phyloP scores from a whole-genome alignment of 2,797 vertebrate genomes.

The Aulostomus chinensis region DNA sequence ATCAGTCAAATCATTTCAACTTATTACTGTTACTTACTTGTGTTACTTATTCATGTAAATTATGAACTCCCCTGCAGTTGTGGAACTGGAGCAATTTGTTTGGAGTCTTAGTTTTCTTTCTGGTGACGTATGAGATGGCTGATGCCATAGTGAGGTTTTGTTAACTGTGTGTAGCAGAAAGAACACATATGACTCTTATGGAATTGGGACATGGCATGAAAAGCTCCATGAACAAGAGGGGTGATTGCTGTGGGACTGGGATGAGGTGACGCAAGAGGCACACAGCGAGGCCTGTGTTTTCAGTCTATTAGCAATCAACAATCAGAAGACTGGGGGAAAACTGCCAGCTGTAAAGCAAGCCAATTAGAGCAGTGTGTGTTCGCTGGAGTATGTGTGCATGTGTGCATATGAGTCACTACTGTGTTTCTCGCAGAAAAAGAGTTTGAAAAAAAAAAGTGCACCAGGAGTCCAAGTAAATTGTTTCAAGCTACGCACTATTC shows the following conservation, averaged over 20 bases:
- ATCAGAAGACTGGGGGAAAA: constrained; percentile 9
- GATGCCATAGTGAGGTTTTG: neutral
- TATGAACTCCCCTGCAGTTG: too few species aligned
- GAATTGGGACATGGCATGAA: constrained; percentile 19
- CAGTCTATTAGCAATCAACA: constrained; percentile 45
- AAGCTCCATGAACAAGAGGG: constrained; percentile 17
- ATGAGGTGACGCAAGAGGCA: constrained; percentile 56
- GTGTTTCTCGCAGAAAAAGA: neutral
- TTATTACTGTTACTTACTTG: too few species aligned
- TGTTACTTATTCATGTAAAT: too few species aligned
- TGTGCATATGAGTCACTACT: constrained; percentile 4
- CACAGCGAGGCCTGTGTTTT: constrained; percentile 43
- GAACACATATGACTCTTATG: constrained; percentile 10
- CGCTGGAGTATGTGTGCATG: neutral
- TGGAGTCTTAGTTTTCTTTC: too few species aligned
- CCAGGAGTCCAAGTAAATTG: too few species aligned
- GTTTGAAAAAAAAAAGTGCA: neutral
- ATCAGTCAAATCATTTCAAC: too few species aligned
- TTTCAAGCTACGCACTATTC: too few species aligned
- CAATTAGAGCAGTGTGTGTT: constrained; percentile 1
- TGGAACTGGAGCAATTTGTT: too few species aligned
- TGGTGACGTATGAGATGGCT: too few species aligned
- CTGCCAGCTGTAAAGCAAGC: neutral
- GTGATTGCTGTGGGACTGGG: constrained; percentile 45
- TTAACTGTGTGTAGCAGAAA: constrained; percentile 3